Evolutionary conservation across 92 coral and sea anemone genomes (phyloP), one percentile per base, ranked within the genome.

Genomic region (Montipora capitata): DNA sequence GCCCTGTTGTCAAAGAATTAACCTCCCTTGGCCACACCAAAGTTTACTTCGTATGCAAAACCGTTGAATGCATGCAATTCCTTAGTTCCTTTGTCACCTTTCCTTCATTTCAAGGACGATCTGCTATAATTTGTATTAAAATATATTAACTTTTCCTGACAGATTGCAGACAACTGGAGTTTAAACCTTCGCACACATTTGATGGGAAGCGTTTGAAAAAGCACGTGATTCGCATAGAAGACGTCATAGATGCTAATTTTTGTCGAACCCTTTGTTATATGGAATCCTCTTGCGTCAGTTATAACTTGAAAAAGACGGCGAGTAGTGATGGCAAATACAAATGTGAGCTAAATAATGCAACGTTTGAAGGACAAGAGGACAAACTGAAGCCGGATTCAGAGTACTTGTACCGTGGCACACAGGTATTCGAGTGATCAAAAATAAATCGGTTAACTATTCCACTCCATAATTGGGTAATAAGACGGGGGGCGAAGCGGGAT

Each of bases 291-390:
- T 67, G 74, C 18, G 67, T 49, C 4, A 81, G 85, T 56, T 81
- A 68, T 40, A 81, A 81, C 63, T 35, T 81, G 49, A 81, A 15
- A 44, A 81, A 15, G 11, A 0, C 12, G n/a, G 5, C 59, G 3
- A 45, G 27, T 2, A 41, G 7, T 10, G 42, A 4, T 12, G 81
- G 51, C 0, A 57, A 40, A 76, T 9, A 57, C 14, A 20, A 20
- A 39, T 79, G 84, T 48, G 84, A 79, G 13, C 42, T 79, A 45
- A 79, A 79, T 52, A 79, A 79, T 10, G 38, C 84, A 12, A 79
- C 84, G 10, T 49, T 48, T 57, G 72, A 65, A 11, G 74, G 41
- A 18, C 64, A 17, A 35, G 4, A 79, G 13, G 40, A 44, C 44
- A 39, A 79, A 38, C 62, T 79, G 64, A 14, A 44, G 39, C 35